Conservation (phyloP, 2,888 invertebrate genomes). For the Drosophila multiciliata region DNA sequence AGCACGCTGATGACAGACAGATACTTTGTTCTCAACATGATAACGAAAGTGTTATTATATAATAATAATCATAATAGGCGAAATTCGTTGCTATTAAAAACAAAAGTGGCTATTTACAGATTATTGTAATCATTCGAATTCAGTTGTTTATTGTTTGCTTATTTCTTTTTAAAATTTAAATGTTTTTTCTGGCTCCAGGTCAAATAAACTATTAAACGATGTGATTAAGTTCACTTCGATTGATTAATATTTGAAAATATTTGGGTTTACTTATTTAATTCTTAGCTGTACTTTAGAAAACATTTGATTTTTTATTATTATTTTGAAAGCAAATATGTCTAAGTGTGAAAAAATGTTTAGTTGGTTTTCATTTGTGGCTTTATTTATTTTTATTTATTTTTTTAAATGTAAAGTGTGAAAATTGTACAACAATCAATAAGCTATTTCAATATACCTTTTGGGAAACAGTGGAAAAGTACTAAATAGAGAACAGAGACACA, state of each 20-base stretch:
- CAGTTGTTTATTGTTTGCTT: background rate
- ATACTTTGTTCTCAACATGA: background rate
- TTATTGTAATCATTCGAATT: background rate
- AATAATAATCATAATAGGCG: background rate
- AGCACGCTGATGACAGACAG: background rate
- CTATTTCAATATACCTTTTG: background rate
- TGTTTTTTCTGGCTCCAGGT: background rate
- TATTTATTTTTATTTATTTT: background rate
- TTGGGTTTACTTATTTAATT: background rate
- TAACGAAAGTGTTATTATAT: conserved; percentile 2
- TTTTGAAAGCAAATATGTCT: background rate
- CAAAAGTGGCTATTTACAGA: background rate
- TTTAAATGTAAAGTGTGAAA: background rate
- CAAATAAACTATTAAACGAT: background rate
- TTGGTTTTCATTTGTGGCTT: background rate
- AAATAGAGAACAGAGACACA: background rate
- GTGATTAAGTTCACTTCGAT: background rate
- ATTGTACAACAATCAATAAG: background rate
- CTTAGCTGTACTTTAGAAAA: background rate
- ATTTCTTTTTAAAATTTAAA: background rate
- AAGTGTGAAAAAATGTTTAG: background rate
- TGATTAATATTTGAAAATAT: background rate
- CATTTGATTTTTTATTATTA: background rate
- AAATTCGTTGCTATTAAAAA: background rate
- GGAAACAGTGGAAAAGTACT: background rate